A percentile compares a stretch with the other conserved stretches of the same genome.
phyloP scores from a whole-genome alignment of 2,888 invertebrate species.

The Aromia moschata region DNA sequence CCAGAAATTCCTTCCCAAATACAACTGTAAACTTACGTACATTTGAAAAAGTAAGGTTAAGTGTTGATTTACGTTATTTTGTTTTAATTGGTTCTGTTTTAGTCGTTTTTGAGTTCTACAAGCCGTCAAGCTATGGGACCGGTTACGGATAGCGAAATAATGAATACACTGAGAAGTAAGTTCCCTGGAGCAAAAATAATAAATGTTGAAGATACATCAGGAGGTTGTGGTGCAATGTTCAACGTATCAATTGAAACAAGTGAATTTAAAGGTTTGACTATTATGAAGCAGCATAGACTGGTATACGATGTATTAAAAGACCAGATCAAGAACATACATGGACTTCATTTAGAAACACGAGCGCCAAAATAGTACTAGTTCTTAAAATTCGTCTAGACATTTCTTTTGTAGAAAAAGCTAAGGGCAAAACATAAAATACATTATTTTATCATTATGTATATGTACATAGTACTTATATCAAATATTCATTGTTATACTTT shows the following conservation, averaged over 20 bases:
- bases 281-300: constrained; percentile 78
- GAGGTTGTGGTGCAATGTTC: constrained; percentile 86
- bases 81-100: not conserved
- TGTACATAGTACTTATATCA: not conserved
- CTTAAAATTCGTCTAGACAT: not conserved
- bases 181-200: constrained; percentile 73
- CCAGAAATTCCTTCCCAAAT: not conserved
- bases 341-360: constrained; percentile 79
- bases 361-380: constrained; percentile 38
- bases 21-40: constrained; percentile 4
- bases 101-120: constrained; percentile 7
- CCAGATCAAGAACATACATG: constrained; percentile 86
- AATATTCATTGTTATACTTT: no score
- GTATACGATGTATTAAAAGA: constrained; percentile 77
- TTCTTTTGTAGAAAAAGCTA: not conserved
- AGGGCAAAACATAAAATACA: not conserved
- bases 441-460: not conserved
- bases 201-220: constrained; percentile 77
- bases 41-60: constrained; percentile 9
- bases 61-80: no score
- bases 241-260: constrained; percentile 74
- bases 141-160: constrained; percentile 58
- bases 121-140: constrained; percentile 9
- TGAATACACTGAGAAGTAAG: constrained; percentile 59
- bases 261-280: constrained; percentile 75